Base-by-base conservation (phyloP, 2,888 invertebrate genomes). In the Amphiduros pacificus region DNA sequence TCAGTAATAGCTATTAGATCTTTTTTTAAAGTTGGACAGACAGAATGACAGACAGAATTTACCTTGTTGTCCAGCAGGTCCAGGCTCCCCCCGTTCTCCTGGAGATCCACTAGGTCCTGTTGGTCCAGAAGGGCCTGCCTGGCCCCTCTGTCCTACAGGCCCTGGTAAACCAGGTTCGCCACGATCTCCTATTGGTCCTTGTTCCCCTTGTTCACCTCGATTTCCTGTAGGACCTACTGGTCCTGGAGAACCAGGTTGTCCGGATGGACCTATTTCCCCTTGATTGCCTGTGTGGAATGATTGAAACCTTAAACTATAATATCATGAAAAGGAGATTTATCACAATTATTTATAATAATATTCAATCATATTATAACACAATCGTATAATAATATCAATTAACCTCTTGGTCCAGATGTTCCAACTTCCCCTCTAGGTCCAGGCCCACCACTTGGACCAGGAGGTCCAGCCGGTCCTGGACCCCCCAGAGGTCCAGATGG, bases 181-280 rank as follows among this genome's bases (percentile, higher is more conserved):
- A 4, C 26, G 36, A 40, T 52, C 50, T 20, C 64, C 64, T 36
- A 22, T 48, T 22, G 22, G 28, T 27, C 68, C 90, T 14, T 87
- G 83, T 60, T 83, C 84, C 51, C 79, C 82, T 4, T 77, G 73
- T 14, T 75, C 75, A 26, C 81, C 82, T 31, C 74, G 73, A 9
- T n/a, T 22, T 22, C 51, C 68, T 28, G 27, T 4, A 40, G 53
- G 44, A 22, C 59, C 59, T 40, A 40, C 28, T 40, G 24, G 56
- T 49, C 61, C 61, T 24, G 52, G n/a, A 31, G 49, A 36, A 22
- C 67, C 67, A 32, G 62, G 55, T 50, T 55, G 31, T 40, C 70
- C 70, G 5, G 40, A 27, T 1, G 49, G 57, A 20, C 69, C 69
- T n/a, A n/a, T n/a, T n/a, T n/a, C n/a, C n/a, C n/a, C n/a, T n/a